Percentiles rank a stretch among this genome's conserved stretches.
phyloP scores from a whole-genome alignment of 2,888 invertebrate species.

The Cosmia pyralina region DNA sequence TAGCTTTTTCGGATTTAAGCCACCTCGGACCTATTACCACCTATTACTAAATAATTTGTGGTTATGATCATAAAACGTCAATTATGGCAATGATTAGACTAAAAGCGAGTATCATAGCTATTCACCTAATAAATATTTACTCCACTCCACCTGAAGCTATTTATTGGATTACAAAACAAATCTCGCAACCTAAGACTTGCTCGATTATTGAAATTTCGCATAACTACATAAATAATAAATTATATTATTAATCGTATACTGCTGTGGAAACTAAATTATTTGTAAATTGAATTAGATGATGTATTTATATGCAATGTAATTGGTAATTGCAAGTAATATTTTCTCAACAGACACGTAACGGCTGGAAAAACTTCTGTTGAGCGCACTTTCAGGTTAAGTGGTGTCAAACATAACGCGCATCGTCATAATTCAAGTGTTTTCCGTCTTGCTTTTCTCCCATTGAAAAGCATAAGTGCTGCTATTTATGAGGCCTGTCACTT shows the following conservation, averaged over 20 bases:
- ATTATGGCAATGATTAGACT: conserved; percentile 34
- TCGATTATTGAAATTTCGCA: conserved; percentile 62
- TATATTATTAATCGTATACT: conserved; percentile 67
- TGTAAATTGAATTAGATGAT: conserved; percentile 54
- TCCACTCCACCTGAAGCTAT: conserved; percentile 68
- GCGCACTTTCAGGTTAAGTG: conserved; percentile 1
- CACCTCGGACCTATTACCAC: too few relatives aligned
- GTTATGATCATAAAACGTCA: conserved; percentile 2
- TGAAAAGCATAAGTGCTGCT: not conserved
- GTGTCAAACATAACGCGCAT: not conserved
- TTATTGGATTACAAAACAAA: conserved; percentile 73
- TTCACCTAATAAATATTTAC: conserved; percentile 68
- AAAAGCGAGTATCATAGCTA: conserved; percentile 34
- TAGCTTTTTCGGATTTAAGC: too few relatives aligned
- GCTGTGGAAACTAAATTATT: conserved; percentile 58
- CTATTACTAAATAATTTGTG: conserved; percentile 20
- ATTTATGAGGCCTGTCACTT: too few relatives aligned
- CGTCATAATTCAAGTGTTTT: not conserved
- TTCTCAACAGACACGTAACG: conserved; percentile 8
- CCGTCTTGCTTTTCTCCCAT: not conserved
- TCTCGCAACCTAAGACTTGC: conserved; percentile 24
- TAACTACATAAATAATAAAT: conserved; percentile 69
- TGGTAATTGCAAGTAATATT: conserved; percentile 4
- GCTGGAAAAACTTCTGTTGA: conserved; percentile 27
- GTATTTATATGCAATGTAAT: conserved; percentile 18